These are phyloP conservation scores for Ageneiosus marmoratus DNA, from an alignment of 2,113 vertebrate genomes.

Conservation along the genomic window DNA sequence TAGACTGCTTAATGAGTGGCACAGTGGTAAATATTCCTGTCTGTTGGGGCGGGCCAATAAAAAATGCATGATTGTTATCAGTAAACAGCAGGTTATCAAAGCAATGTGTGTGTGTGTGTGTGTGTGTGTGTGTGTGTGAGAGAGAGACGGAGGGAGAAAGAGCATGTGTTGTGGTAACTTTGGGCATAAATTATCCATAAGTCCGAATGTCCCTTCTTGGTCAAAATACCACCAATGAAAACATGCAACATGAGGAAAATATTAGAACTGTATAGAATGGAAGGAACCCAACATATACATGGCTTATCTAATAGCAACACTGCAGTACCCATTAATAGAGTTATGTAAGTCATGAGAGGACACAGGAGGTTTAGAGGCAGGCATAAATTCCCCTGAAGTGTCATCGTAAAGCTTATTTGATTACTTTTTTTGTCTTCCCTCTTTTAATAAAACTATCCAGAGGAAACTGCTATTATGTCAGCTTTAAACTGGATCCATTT, in stretches of 20 bases:
- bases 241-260: neutral
- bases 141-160: too few relatives aligned
- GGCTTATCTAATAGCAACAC: slow-evolving; percentile 9
- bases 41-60: slow-evolving; percentile 33
- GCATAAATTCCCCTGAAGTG: slow-evolving; percentile 32
- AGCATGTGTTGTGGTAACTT: neutral
- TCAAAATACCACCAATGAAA: neutral
- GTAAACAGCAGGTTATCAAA: slow-evolving; percentile 34
- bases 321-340: neutral
- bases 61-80: slow-evolving; percentile 43
- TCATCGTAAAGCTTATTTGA: slow-evolving; percentile 36
- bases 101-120: neutral
- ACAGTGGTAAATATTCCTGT: slow-evolving; percentile 18
- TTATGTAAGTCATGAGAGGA: slow-evolving; percentile 15
- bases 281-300: neutral
- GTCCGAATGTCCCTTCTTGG: neutral
- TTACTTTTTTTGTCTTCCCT: neutral
- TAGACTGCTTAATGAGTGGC: slow-evolving; percentile 42
- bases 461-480: slow-evolving; percentile 7
- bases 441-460: slow-evolving; percentile 7
- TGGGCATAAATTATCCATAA: neutral
- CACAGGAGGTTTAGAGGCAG: neutral
- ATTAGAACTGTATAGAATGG: neutral
- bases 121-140: slow-evolving; percentile 6
- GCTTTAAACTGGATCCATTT: neutral